Evolutionary conservation across 2,113 vertebrate genomes (phyloP).

Genomic region (Suricata suricatta): DNA sequence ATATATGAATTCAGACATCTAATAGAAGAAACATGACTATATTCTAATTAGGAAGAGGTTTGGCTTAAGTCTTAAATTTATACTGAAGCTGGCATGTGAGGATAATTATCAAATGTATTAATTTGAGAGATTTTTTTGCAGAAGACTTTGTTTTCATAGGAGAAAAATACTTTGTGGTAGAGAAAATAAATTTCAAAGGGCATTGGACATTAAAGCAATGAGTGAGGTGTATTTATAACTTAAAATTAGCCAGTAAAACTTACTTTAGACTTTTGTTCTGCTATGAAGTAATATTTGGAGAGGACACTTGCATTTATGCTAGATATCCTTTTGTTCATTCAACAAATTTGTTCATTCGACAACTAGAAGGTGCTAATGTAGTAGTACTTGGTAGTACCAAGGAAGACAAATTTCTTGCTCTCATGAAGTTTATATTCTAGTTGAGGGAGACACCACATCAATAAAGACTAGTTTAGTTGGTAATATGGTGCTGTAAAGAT

Average conservation of each 20-base stretch:
- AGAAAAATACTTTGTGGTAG: neutral
- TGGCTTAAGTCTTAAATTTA: neutral
- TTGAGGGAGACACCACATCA: neutral
- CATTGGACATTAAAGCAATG: neutral
- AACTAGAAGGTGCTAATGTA: neutral
- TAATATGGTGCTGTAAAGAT: neutral
- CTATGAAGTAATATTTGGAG: neutral
- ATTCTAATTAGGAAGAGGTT: neutral
- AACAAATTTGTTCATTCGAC: neutral
- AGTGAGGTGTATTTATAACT: neutral
- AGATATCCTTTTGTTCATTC: neutral
- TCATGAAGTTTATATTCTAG: conserved; percentile 3
- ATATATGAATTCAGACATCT: neutral
- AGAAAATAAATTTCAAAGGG: conserved; percentile 31
- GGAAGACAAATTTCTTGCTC: neutral
- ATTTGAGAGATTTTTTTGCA: conserved; percentile 33
- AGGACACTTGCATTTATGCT: neutral
- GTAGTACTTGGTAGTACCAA: neutral
- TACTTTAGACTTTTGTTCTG: conserved; percentile 1
- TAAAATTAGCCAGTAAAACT: neutral
- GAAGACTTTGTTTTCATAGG: neutral
- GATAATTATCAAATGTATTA: conserved; percentile 21
- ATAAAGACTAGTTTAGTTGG: neutral
- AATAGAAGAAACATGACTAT: neutral
- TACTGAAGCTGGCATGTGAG: neutral